Evolutionary conservation across 1,140 invertebrate genomes (phyloP).

Genomic region (Drosophila bifasciata): DNA sequence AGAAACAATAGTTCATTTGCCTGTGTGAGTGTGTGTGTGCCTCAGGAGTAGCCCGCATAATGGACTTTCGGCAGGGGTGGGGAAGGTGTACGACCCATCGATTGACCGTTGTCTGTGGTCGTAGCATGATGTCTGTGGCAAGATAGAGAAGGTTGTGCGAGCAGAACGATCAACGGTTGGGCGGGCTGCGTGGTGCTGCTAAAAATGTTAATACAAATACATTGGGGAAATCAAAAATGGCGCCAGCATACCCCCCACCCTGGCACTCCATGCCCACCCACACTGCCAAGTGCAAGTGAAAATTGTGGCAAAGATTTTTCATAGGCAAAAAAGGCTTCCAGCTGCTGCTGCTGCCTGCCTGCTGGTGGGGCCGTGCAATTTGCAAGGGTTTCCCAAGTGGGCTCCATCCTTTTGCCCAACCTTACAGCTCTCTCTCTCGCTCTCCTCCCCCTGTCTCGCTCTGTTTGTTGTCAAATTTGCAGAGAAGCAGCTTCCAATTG

Average conservation of each 20-base stretch:
- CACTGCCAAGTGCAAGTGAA: conserved; percentile 73
- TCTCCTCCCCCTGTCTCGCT: background rate
- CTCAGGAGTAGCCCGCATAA: conserved; percentile 64
- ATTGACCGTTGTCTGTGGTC: conserved; percentile 51
- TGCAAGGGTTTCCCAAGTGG: conserved; percentile 79
- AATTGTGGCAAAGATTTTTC: conserved; percentile 72
- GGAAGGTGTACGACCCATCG: conserved; percentile 66
- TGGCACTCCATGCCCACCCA: too few species aligned
- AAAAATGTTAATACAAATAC: conserved; percentile 79
- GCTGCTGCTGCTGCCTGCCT: conserved; percentile 3
- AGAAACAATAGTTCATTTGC: conserved; percentile 80
- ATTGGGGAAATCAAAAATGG: conserved; percentile 81
- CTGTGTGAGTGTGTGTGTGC: conserved; percentile 13
- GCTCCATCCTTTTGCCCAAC: conserved; percentile 22
- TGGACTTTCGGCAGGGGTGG: conserved; percentile 39
- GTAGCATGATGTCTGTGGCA: background rate
- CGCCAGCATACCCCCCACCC: conserved; percentile 3
- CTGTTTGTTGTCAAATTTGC: conserved; percentile 73
- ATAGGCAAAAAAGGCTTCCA: conserved; percentile 20
- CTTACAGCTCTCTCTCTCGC: background rate
- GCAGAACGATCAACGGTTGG: conserved; percentile 17
- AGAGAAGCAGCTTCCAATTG: conserved; percentile 63
- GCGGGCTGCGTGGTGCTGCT: conserved; percentile 51
- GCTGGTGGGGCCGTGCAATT: conserved; percentile 59
- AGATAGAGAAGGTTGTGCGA: conserved; percentile 18